Evolutionary conservation across 2,113 vertebrate genomes (phyloP), one percentile per base, ranked within the genome.

Genomic region (Lepisosteus oculatus): DNA sequence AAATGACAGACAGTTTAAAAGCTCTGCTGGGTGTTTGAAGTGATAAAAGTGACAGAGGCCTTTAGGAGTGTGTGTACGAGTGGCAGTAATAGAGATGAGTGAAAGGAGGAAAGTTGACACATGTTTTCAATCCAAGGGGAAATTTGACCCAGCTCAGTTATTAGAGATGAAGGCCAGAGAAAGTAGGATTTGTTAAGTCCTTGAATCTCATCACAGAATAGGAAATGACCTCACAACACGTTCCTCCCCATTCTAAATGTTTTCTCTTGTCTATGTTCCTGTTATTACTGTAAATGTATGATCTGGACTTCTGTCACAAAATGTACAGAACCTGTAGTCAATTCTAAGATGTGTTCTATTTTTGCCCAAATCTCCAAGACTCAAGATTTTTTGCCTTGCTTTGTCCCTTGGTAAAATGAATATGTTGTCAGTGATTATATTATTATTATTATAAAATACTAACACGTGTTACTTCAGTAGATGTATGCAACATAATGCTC

Each of bases 71-170:
- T 81, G 82, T 84, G 76, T 78, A 76, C 85, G 88, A 88, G 84
- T 85, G 89, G 83, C 85, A 85, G 86, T 81, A 80, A 84, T 73
- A 81, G 81, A 88, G 85, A 91, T 85, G 85, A 90, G 85, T 85
- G 88, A 88, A 83, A 84, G 84, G 82, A 82, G 78, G 84, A 82
- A 79, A 84, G 84, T 84, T 83, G 83, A 85, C 86, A 88, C 86
- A 86, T 69, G 85, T 79, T 72, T 76, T 67, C 83, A 79, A 82
- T 86, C 82, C 85, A 83, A 83, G 86, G 86, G 83, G 85, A 87
- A 80, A 87, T 84, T 88, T 80, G 86, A 87, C 89, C 90, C 86
- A 85, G 86, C 84, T 87, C 87, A 88, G 89, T 88, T 90, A 88
- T 90, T 86, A 85, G 79, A 90, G 84, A 91, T 88, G 85, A 90